These are phyloP conservation scores for Neoitamus cyanurus DNA, from an alignment of 2,888 invertebrate species.

Conservation along the genomic window DNA sequence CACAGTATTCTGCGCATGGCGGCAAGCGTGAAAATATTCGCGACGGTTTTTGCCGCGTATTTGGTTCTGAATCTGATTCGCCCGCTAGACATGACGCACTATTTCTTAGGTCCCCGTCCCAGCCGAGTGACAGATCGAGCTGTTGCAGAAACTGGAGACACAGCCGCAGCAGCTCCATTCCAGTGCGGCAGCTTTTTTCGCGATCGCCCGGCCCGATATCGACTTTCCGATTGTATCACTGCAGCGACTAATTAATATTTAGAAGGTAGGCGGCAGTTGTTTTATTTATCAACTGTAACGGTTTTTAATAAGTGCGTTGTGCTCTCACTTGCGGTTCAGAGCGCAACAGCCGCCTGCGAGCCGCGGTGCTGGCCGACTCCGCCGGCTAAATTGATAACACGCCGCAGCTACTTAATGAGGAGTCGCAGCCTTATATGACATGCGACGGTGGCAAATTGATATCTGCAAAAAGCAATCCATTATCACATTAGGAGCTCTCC, in stretches of 20 bases:
- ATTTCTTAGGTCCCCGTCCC: not conserved
- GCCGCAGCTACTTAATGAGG: conserved; percentile 20
- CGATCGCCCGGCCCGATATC: conserved; percentile 27
- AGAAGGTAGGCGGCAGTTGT: conserved; percentile 45
- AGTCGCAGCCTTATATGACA: conserved; percentile 23
- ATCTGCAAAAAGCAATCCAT: conserved; percentile 30
- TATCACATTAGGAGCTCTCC: conserved; percentile 32
- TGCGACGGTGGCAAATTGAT: conserved; percentile 41
- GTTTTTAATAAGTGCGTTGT: conserved; percentile 41
- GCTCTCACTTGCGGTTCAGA: not conserved
- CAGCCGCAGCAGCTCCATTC: not conserved
- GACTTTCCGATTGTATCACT: conserved; percentile 41
- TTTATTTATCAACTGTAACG: conserved; percentile 44
- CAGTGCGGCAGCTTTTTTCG: conserved; percentile 17
- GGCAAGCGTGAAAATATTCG: conserved; percentile 38
- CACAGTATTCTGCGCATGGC: not conserved
- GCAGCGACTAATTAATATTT: conserved; percentile 41
- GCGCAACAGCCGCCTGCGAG: not conserved
- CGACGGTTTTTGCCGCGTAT: conserved; percentile 13
- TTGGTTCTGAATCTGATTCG: not conserved
- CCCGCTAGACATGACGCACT: conserved; percentile 31
- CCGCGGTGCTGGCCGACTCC: not conserved
- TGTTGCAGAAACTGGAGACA: not conserved
- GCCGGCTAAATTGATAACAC: conserved; percentile 20
- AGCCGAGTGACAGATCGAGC: conserved; percentile 27